phyloP scores from a whole-genome alignment of 2,113 vertebrate species.

The Petrocephalus microphthalmus region DNA sequence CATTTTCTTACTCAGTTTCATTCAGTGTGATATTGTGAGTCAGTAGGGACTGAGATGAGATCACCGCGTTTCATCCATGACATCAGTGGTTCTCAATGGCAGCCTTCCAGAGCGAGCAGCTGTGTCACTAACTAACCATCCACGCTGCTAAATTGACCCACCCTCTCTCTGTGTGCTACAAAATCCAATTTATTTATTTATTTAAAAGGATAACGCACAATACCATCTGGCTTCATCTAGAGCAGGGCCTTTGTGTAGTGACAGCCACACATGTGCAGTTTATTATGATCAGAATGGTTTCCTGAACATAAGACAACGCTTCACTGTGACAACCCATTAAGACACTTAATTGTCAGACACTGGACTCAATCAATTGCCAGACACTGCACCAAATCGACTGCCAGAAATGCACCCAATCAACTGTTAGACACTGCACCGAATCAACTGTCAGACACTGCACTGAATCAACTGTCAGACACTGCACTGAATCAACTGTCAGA shows the following conservation, averaged over 20 bases:
- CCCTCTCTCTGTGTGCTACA: not conserved
- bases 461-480: no score
- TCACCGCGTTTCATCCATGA: conserved; percentile 38
- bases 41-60: conserved; percentile 43
- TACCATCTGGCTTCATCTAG: not conserved
- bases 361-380: no score
- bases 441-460: not conserved
- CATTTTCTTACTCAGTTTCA: conserved; percentile 45
- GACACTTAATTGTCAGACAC: not conserved
- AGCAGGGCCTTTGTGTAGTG: not conserved
- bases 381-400: not conserved
- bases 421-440: not conserved
- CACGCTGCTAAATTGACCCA: not conserved
- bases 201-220: conserved; percentile 16
- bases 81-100: conserved; percentile 34
- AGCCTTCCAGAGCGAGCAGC: conserved; percentile 25
- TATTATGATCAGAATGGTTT: not conserved
- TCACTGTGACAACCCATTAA: not conserved
- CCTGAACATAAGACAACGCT: not conserved
- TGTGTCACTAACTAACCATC: conserved; percentile 28
- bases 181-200: conserved; percentile 15
- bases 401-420: not conserved
- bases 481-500: no score
- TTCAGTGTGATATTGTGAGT: conserved; percentile 37
- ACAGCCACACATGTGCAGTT: not conserved